Percentiles rank a stretch among this genome's conserved stretches.
Evolutionary conservation across 1,140 invertebrate species (phyloP).

Genomic region (Leptonema lineaticorne): DNA sequence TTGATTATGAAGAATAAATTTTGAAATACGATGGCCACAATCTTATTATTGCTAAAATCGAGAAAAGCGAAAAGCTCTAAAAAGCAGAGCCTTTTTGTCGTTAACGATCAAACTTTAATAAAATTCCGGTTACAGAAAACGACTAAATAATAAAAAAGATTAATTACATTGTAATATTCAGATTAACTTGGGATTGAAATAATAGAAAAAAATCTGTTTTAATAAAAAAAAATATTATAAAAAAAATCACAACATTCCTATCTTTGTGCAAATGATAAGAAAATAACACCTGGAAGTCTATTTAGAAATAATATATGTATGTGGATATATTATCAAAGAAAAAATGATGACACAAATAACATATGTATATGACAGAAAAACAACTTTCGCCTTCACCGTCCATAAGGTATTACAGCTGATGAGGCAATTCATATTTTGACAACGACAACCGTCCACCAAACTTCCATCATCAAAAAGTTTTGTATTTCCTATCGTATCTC

Average conservation of each 20-base stretch:
- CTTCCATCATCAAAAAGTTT: too few relatives aligned
- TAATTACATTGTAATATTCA: not conserved
- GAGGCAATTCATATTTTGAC: slow-evolving; percentile 16
- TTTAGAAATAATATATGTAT: too few relatives aligned
- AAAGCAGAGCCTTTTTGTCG: not conserved
- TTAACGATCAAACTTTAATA: not conserved
- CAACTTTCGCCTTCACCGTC: not conserved
- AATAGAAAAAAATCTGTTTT: too few relatives aligned
- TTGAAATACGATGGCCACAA: not conserved
- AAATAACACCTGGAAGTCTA: too few relatives aligned
- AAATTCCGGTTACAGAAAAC: not conserved
- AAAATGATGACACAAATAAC: not conserved
- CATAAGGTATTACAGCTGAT: not conserved
- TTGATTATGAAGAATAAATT: not conserved
- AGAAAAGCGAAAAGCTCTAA: not conserved
- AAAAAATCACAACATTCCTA: too few relatives aligned
- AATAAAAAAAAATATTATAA: too few relatives aligned
- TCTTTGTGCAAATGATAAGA: too few relatives aligned
- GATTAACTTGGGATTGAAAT: too few relatives aligned
- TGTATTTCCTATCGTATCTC: too few relatives aligned
- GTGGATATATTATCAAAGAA: too few relatives aligned
- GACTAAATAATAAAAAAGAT: not conserved
- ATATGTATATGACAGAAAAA: slow-evolving; percentile 2
- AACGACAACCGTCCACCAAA: too few relatives aligned
- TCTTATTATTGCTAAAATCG: not conserved